A percentile compares a stretch with the other conserved stretches of the same genome.
These are phyloP conservation scores for Campodea augens DNA, from an alignment of 1,140 invertebrate species.

Conservation along the genomic window DNA sequence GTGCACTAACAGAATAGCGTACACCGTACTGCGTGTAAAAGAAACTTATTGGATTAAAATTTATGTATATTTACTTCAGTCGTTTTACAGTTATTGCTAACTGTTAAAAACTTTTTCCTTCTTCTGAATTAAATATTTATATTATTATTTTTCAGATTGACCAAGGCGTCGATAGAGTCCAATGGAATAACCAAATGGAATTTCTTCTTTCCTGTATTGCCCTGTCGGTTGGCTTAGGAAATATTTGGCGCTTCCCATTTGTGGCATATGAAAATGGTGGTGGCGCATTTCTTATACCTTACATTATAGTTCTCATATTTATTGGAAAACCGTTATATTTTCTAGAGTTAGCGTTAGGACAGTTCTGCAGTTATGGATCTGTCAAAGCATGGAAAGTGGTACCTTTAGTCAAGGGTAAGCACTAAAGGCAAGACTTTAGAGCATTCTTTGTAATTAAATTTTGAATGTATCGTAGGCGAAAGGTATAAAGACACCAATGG, in stretches of 20 bases:
- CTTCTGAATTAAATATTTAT: too few relatives aligned
- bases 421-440: background rate
- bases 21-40: too few relatives aligned
- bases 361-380: constrained; percentile 25
- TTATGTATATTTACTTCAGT: too few relatives aligned
- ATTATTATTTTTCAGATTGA: too few relatives aligned
- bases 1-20: too few relatives aligned
- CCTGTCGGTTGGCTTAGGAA: constrained; percentile 30
- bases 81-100: too few relatives aligned
- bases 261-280: constrained; percentile 25
- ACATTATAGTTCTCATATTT: constrained; percentile 33
- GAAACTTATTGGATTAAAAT: too few relatives aligned
- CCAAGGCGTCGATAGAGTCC: too few relatives aligned
- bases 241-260: constrained; percentile 32
- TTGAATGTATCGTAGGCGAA: background rate
- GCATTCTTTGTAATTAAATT: background rate
- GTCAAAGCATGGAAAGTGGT: constrained; percentile 24
- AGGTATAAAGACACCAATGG: too few relatives aligned
- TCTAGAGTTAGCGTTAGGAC: constrained; percentile 28
- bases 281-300: constrained; percentile 34
- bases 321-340: constrained; percentile 33
- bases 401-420: constrained; percentile 23
- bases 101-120: too few relatives aligned
- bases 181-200: constrained; percentile 19
- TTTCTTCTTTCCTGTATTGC: constrained; percentile 28